Evolutionary conservation across 2,113 vertebrate species (phyloP), one percentile per base, ranked within the genome.

Genomic region (Semicossyphus pulcher): DNA sequence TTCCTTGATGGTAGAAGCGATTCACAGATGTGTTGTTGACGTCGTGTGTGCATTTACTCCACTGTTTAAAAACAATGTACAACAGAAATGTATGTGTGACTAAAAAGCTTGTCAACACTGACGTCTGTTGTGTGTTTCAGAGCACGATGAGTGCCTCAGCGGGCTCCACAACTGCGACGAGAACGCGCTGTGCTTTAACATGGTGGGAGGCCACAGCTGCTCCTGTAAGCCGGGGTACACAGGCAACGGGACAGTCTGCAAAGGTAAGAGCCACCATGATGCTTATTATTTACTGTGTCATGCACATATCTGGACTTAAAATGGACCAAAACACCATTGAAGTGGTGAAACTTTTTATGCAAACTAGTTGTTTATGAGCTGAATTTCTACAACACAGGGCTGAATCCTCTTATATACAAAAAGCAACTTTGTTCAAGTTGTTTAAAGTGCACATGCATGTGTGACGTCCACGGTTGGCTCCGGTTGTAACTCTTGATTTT

Each of bases 151-250:
- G 84, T 99, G 98, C 54, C 51, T 93, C 87, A 97, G 95, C 25
- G 96, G 97, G 61, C 95, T 97, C 69, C 96, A 99, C 93, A 96
- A 89, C 90, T 99, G 98, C 41, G 96, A 99, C 63, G 95, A 97
- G 76, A 98, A 99, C 0, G 98, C 98, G 0, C 83, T 99, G 41
- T 99, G 98, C 84, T 98, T 98, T 88, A 99, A 99, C 90, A 99
- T 96, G 0, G 96, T 99, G 0, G 97, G 97, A 49, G 97, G 98
- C 11, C 97, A 99, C 92, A 97, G 96, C 91, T 99, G 98, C 66
- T 94, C 98, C 54, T 99, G 98, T 89, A 98, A 98, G 85, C 97
- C 97, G 0, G 97, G 98, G 42, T 99, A 97, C 78, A 96, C 94
- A 0, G 98, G 98, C 29, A 99, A 99, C 1, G 97, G 97, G 11